phyloP scores from a whole-genome alignment of 2,888 invertebrate species.

The Lydus trimaculatus region DNA sequence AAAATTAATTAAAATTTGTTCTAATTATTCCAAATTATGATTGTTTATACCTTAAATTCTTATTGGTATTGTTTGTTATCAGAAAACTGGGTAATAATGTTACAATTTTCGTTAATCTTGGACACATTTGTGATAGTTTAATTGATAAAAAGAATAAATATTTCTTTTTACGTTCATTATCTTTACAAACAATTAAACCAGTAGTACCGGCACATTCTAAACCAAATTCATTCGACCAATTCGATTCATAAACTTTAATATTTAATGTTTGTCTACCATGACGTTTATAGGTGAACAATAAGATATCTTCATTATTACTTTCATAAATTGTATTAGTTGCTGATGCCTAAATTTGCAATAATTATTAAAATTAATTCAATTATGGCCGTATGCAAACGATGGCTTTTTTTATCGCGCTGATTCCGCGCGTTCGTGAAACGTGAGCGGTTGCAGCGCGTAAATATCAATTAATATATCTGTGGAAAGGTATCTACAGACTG shows the following conservation, averaged over 20 bases:
- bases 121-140: conserved; percentile 74
- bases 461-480: too few relatives aligned
- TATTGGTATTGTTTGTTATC: conserved; percentile 75
- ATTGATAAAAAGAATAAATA: conserved; percentile 76
- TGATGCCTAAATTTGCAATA: conserved; percentile 65
- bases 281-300: conserved; percentile 72
- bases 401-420: too few relatives aligned
- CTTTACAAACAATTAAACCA: conserved; percentile 76
- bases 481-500: too few relatives aligned
- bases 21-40: too few relatives aligned
- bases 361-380: conserved; percentile 4
- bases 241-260: conserved; percentile 68
- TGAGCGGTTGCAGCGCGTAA: too few relatives aligned
- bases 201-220: conserved; percentile 77
- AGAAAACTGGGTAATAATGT: conserved; percentile 82
- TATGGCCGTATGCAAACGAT: neutral
- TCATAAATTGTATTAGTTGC: conserved; percentile 69
- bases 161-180: conserved; percentile 73
- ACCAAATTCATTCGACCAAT: conserved; percentile 71
- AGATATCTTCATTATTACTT: conserved; percentile 66
- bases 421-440: too few relatives aligned
- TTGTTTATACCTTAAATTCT: conserved; percentile 59
- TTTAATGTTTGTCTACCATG: conserved; percentile 64
- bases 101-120: conserved; percentile 79
- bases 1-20: too few relatives aligned